A percentile compares a stretch with the other conserved stretches of the same genome.
Evolutionary conservation across 1,140 invertebrate species (phyloP).

Genomic region (Diplogasteroides magnus): DNA sequence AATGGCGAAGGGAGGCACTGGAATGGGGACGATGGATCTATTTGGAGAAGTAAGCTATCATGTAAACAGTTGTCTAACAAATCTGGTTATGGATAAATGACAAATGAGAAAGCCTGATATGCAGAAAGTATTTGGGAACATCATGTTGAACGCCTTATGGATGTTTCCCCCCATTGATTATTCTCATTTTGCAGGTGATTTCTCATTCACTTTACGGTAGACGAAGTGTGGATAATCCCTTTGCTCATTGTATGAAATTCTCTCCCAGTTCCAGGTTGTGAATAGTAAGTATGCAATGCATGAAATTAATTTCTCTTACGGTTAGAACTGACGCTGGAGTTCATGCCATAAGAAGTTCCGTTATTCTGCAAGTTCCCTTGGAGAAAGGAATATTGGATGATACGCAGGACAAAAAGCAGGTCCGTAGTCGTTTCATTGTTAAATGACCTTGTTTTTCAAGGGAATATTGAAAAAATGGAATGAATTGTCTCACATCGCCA

Average conservation of each 20-base stretch:
- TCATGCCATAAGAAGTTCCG: conserved; percentile 36
- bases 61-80: too few species aligned
- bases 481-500: conserved; percentile 7
- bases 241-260: conserved; percentile 13
- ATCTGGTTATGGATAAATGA: too few species aligned
- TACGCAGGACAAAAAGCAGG: conserved; percentile 6
- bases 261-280: conserved; percentile 28
- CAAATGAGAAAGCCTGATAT: too few species aligned
- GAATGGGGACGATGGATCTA: conserved; percentile 33
- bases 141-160: too few species aligned
- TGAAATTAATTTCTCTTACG: too few species aligned
- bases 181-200: too few species aligned
- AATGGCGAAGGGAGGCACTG: conserved; percentile 41
- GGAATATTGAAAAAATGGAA: too few species aligned
- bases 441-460: conserved; percentile 15
- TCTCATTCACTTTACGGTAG: background rate
- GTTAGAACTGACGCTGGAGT: conserved; percentile 42
- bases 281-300: too few species aligned
- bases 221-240: background rate
- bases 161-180: too few species aligned
- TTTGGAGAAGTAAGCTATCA: conserved; percentile 15
- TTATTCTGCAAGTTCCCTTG: conserved; percentile 33
- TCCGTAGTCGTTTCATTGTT: too few species aligned
- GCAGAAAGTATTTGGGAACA: too few species aligned
- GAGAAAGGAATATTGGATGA: conserved; percentile 11